Conservation (phyloP, 2,888 invertebrate species). For the Lasioglossum zephyrum region DNA sequence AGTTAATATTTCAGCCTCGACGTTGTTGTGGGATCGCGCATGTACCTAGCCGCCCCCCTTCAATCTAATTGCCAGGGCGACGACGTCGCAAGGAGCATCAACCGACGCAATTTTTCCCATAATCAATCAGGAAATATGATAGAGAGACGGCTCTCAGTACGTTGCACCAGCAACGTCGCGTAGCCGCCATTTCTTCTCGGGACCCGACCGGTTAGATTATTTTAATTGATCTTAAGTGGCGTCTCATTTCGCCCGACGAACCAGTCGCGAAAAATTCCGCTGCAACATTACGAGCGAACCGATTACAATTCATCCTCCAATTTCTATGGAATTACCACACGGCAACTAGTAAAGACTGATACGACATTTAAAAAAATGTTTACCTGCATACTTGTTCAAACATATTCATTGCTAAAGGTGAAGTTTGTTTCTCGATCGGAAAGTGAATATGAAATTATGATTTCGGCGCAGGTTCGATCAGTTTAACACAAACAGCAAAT, state of each 20-base stretch:
- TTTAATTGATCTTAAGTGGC: conserved; percentile 12
- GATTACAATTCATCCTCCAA: neutral
- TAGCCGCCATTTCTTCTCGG: neutral
- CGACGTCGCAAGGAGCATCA: neutral
- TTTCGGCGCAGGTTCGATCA: too few species aligned
- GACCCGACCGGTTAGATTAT: neutral
- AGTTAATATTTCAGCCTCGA: conserved; percentile 50
- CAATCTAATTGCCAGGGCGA: neutral
- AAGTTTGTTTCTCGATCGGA: too few species aligned
- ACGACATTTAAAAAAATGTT: neutral
- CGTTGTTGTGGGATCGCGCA: conserved; percentile 19
- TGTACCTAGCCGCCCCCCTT: neutral
- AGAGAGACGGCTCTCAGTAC: neutral
- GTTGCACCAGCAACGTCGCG: neutral
- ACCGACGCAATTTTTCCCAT: neutral
- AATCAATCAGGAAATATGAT: conserved; percentile 5
- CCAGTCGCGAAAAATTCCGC: neutral
- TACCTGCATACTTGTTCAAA: neutral
- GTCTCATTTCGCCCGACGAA: neutral
- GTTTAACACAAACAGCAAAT: too few species aligned
- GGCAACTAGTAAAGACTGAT: neutral
- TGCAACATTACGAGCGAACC: neutral
- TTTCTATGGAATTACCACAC: neutral
- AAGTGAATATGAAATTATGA: too few species aligned
- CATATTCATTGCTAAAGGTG: neutral